Evolutionary conservation across 2,797 vertebrate genomes (phyloP), one percentile per base, ranked within the genome.

Genomic region (Acipenser transmontanus): DNA sequence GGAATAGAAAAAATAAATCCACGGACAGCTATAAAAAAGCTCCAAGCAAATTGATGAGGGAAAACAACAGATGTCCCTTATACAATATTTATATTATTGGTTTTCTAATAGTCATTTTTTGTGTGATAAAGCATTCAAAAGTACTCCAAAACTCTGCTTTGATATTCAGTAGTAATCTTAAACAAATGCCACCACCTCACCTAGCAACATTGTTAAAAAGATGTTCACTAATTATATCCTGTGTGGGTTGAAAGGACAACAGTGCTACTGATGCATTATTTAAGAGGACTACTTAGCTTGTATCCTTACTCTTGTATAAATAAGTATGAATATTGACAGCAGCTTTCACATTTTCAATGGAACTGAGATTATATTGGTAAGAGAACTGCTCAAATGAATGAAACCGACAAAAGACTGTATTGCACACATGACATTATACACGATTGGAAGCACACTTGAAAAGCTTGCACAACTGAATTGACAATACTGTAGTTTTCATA

Each of bases 231-330:
- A 91, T 91, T 89, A 88, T 87, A 76, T 64, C 8, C 63, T 80
- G 87, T 88, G 83, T 85, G 87, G 80, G 75, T 87, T 85, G 87
- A 88, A 86, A 85, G 73, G 84, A 86, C 72, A 85, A 84, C 83
- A 77, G 85, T 84, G 79, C 76, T 77, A 85, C 72, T 82, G 80
- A 91, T 91, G 78, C 74, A 92, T 93, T 91, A 93, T 93, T 92
- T 89, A 91, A 75, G 75, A 69, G 8, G 12, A 17, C 5, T 71
- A 6, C 7, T 76, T 73, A 74, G 62, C 61, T 71, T 61, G 68
- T 73, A 12, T 78, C 75, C 71, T 67, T 73, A 67, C 70, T 73
- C 13, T 70, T 71, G 47, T 74, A 71, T 66, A 77, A 78, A 73
- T 76, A 67, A 73, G 69, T 66, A 61, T 17, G 17, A 8, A n/a